Conservation (phyloP, 1,140 invertebrate species). For the Asbolus verrucosus region DNA sequence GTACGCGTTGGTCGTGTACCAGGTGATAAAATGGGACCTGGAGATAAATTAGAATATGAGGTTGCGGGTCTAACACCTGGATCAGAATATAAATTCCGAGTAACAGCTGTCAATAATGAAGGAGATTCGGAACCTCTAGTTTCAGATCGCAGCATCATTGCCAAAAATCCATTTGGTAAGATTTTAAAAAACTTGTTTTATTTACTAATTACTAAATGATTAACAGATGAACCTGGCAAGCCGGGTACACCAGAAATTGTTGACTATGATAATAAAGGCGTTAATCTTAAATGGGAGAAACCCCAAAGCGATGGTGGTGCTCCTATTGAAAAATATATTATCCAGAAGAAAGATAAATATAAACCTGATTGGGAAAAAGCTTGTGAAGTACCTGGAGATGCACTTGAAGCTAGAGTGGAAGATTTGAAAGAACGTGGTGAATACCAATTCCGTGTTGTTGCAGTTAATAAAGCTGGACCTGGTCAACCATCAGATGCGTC, state of each 20-base stretch:
- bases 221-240: conserved; percentile 82
- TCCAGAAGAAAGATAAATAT: conserved; percentile 94
- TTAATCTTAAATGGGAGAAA: conserved; percentile 93
- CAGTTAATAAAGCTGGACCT: conserved; percentile 96
- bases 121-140: conserved; percentile 95
- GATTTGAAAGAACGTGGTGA: conserved; percentile 92
- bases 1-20: conserved; percentile 84
- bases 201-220: neutral
- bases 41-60: conserved; percentile 76
- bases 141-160: conserved; percentile 84
- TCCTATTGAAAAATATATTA: conserved; percentile 95
- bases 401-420: conserved; percentile 82
- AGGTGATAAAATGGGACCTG: conserved; percentile 77
- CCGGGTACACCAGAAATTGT: conserved; percentile 91
- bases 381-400: conserved; percentile 83
- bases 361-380: conserved; percentile 86
- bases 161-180: conserved; percentile 97
- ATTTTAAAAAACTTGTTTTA: conserved; percentile 39
- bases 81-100: conserved; percentile 96
- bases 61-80: conserved; percentile 92
- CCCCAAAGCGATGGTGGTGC: conserved; percentile 95
- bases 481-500: conserved; percentile 95
- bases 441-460: conserved; percentile 95
- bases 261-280: conserved; percentile 94
- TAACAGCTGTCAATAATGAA: conserved; percentile 95